These are phyloP conservation scores for Prosapia bicincta DNA, from an alignment of 2,888 invertebrate species.

Conservation along the genomic window DNA sequence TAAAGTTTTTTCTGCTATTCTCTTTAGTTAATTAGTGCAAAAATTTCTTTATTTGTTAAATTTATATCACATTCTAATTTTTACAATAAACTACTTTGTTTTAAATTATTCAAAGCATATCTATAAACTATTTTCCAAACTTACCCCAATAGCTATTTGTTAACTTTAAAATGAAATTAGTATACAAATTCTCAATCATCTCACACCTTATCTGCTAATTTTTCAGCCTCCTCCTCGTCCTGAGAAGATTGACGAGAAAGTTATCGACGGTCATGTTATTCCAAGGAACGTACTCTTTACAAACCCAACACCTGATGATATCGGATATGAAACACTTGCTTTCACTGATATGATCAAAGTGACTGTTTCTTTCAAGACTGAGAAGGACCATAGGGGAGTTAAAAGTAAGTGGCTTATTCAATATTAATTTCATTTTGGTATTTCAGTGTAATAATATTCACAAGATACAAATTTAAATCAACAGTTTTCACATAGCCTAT, in stretches of 20 bases:
- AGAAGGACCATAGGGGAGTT: conserved; percentile 61
- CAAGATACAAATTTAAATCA: too few relatives aligned
- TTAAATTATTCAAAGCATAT: background rate
- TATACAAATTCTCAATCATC: too few relatives aligned
- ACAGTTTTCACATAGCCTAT: too few relatives aligned
- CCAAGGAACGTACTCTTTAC: conserved; percentile 85
- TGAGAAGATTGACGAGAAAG: conserved; percentile 74
- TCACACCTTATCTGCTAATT: too few relatives aligned
- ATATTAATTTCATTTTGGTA: too few relatives aligned
- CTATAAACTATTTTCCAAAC: background rate
- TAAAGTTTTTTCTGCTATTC: too few relatives aligned
- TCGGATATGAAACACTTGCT: conserved; percentile 74
- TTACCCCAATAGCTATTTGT: background rate
- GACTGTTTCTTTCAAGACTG: conserved; percentile 71
- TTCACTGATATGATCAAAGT: conserved; percentile 82
- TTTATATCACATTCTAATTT: too few relatives aligned
- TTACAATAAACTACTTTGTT: too few relatives aligned
- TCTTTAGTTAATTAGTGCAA: too few relatives aligned
- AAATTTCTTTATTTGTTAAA: too few relatives aligned
- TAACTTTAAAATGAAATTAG: background rate
- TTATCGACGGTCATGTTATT: conserved; percentile 87
- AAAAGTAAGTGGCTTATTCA: conserved; percentile 57
- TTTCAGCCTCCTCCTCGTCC: conserved; percentile 37
- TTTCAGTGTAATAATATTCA: too few relatives aligned
- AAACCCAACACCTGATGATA: conserved; percentile 68